phyloP scores from a whole-genome alignment of 1,140 invertebrate genomes.

The Leptopilina clavipes region DNA sequence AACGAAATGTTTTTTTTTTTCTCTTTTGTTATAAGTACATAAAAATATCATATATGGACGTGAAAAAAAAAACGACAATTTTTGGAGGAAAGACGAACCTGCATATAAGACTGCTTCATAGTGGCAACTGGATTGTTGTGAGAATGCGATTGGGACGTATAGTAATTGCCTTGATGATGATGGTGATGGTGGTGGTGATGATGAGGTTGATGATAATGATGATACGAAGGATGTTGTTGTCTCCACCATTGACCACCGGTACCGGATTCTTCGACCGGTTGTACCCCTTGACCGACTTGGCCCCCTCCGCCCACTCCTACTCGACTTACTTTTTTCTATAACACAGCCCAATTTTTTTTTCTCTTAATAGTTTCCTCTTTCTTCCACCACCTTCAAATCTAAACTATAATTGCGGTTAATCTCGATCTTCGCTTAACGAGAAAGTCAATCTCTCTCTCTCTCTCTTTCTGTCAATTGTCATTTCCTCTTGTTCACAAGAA shows the following conservation, averaged over 20 bases:
- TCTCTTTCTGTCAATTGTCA: too few relatives aligned
- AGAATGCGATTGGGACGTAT: conserved; percentile 70
- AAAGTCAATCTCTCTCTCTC: too few relatives aligned
- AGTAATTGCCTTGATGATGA: conserved; percentile 71
- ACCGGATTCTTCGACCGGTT: conserved; percentile 65
- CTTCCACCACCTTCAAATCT: too few relatives aligned
- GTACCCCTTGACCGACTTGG: conserved; percentile 67
- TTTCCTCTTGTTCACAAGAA: too few relatives aligned
- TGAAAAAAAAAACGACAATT: conserved; percentile 7
- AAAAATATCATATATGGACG: not conserved
- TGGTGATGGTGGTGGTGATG: conserved; percentile 68
- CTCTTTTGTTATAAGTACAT: not conserved
- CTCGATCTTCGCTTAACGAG: too few relatives aligned
- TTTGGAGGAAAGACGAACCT: conserved; percentile 67
- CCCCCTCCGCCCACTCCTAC: conserved; percentile 69
- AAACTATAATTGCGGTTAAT: too few relatives aligned
- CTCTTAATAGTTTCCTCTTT: not conserved
- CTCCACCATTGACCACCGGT: conserved; percentile 71
- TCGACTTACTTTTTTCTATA: conserved; percentile 74
- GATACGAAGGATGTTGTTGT: conserved; percentile 68
- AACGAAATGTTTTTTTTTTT: conserved; percentile 1
- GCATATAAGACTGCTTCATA: conserved; percentile 74
- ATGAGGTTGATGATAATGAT: conserved; percentile 60
- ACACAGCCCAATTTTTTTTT: conserved; percentile 59
- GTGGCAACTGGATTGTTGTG: conserved; percentile 73